These are phyloP conservation scores for Oreortyx pictus DNA, from an alignment of 2,797 vertebrate species.

Conservation along the genomic window DNA sequence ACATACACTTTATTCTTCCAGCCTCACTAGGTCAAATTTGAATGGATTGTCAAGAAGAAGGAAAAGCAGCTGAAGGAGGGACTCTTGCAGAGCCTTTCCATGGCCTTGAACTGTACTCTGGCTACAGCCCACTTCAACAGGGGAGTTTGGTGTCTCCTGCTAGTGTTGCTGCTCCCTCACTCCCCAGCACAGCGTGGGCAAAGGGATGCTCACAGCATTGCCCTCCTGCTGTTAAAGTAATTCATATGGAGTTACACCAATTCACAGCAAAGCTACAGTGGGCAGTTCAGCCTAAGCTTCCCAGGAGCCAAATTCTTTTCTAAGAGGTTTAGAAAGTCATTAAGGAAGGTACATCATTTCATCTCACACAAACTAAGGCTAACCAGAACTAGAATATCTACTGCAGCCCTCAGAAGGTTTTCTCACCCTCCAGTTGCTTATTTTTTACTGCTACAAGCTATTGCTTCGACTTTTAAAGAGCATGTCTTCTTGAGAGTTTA, in stretches of 20 bases:
- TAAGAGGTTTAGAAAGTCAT: not conserved
- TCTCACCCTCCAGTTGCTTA: not conserved
- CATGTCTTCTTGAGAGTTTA: not conserved
- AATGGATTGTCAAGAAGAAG: not conserved
- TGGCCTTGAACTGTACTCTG: not conserved
- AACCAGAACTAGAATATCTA: not conserved
- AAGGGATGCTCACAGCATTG: not conserved
- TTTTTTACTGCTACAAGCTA: not conserved
- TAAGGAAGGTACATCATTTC: not conserved
- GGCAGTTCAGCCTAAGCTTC: not conserved
- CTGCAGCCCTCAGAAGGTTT: not conserved
- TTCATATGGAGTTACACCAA: not conserved
- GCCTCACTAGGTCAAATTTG: not conserved
- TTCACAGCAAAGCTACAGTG: not conserved
- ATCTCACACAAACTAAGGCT: not conserved
- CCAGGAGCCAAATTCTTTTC: not conserved
- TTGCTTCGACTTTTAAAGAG: not conserved
- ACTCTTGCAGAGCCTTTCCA: not conserved
- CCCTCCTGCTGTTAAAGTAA: rapidly evolving
- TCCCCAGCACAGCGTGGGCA: not conserved
- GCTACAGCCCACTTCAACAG: not conserved
- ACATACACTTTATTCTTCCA: not conserved
- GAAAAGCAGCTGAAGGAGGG: not conserved
- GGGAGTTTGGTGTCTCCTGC: not conserved
- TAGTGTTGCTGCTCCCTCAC: not conserved